Evolutionary conservation across 2,888 invertebrate genomes (phyloP).

Genomic region (Hartigia nigra): DNA sequence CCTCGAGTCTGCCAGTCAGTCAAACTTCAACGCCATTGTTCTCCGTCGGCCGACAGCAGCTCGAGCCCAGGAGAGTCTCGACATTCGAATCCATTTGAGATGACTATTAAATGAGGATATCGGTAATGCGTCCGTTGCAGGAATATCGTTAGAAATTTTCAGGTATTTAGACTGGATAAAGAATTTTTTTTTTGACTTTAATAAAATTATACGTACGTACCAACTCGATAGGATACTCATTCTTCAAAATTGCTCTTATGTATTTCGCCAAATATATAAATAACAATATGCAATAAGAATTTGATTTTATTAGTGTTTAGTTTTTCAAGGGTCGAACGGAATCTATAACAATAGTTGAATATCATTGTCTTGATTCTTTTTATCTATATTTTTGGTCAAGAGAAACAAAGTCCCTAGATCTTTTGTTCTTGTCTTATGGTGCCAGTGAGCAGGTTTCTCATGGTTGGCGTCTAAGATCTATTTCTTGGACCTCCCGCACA

Average conservation of each 20-base stretch:
- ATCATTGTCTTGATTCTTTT: slow-evolving; percentile 2
- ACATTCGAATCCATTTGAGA: neutral
- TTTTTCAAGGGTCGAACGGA: neutral
- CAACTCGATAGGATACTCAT: neutral
- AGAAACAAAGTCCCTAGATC: slow-evolving; percentile 3
- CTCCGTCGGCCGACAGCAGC: neutral
- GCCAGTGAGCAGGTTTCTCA: neutral
- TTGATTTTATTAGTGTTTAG: neutral
- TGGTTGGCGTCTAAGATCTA: slow-evolving; percentile 34
- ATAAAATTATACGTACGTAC: neutral
- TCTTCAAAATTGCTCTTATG: neutral
- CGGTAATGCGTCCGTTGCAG: neutral
- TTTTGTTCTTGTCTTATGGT: neutral
- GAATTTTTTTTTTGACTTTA: neutral
- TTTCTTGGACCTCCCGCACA: slow-evolving; percentile 57
- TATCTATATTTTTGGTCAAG: neutral
- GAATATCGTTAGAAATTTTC: neutral
- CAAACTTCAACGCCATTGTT: neutral
- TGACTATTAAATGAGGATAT: neutral
- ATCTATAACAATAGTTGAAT: neutral
- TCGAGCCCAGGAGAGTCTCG: neutral
- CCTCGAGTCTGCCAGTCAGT: slow-evolving; percentile 7
- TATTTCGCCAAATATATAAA: neutral
- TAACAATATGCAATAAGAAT: neutral
- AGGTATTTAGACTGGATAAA: neutral